Conservation (phyloP, 2,797 vertebrate species). For the Sebastes nivosus region DNA sequence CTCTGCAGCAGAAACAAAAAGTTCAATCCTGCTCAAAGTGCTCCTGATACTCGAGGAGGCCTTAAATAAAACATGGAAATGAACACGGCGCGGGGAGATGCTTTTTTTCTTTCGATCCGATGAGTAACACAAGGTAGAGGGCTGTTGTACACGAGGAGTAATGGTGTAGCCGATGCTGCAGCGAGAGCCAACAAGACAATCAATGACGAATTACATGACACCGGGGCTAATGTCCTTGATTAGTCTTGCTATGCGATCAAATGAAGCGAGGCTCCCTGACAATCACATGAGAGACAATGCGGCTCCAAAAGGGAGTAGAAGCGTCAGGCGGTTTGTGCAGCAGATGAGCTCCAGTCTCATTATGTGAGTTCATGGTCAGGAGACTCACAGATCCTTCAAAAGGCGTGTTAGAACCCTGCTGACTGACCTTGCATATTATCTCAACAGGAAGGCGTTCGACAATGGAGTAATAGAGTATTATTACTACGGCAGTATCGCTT, state of each 20-base stretch:
- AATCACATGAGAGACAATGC: constrained; percentile 59
- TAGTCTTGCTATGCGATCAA: constrained; percentile 66
- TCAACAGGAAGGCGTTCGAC: background rate
- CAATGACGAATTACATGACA: constrained; percentile 74
- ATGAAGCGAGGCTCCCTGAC: constrained; percentile 58
- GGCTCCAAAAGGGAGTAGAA: constrained; percentile 38
- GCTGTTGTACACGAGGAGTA: constrained; percentile 54
- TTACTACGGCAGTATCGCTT: too few relatives aligned
- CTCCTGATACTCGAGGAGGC: constrained; percentile 55
- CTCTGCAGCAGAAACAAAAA: constrained; percentile 50
- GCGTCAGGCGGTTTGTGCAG: constrained; percentile 26
- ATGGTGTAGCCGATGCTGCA: constrained; percentile 44
- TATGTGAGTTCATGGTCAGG: constrained; percentile 39
- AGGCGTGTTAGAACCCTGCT: constrained; percentile 17
- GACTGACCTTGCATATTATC: constrained; percentile 23
- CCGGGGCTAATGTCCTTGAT: constrained; percentile 71
- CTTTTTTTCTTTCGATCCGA: constrained; percentile 50
- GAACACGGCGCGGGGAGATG: constrained; percentile 40
- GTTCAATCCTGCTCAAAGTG: constrained; percentile 59
- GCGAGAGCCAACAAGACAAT: constrained; percentile 67
- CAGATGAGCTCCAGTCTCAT: constrained; percentile 46
- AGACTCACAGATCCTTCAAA: constrained; percentile 34
- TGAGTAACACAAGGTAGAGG: constrained; percentile 40
- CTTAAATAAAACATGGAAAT: constrained; percentile 78
- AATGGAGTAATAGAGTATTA: background rate